Conservation (phyloP, 2,888 invertebrate species). For the Eurois occulta region DNA sequence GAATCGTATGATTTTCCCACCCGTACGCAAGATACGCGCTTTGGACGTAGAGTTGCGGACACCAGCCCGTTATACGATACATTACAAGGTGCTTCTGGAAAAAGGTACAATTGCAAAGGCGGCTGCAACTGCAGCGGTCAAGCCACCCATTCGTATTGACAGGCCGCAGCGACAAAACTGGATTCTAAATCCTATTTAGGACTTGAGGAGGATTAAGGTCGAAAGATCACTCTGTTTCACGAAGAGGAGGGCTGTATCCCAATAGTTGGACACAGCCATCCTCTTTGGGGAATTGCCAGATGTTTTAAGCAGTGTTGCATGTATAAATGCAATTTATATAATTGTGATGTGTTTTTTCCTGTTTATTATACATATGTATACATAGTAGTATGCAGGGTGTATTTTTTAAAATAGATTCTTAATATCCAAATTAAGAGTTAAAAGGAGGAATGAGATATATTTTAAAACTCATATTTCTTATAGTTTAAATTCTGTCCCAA, state of each 20-base stretch:
- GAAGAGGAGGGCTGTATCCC: background rate
- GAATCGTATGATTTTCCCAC: too few species aligned
- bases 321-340: conserved; percentile 17
- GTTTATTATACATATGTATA: conserved; percentile 23
- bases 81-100: too few species aligned
- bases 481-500: background rate
- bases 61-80: too few species aligned
- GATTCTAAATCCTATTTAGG: background rate
- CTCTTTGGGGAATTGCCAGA: background rate
- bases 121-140: too few species aligned
- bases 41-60: too few species aligned
- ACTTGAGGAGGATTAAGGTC: background rate
- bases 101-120: too few species aligned
- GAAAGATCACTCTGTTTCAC: too few species aligned
- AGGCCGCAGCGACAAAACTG: too few species aligned
- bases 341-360: conserved; percentile 37
- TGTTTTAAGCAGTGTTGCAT: conserved; percentile 13
- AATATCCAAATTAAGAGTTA: background rate
- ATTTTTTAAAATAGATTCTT: background rate
- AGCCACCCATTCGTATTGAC: too few species aligned
- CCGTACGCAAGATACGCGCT: too few species aligned
- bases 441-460: background rate
- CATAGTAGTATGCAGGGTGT: background rate
- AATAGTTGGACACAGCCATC: too few species aligned
- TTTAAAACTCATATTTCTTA: background rate